Conservation (phyloP, 2,888 invertebrate species). For the Tenthredo livida region DNA sequence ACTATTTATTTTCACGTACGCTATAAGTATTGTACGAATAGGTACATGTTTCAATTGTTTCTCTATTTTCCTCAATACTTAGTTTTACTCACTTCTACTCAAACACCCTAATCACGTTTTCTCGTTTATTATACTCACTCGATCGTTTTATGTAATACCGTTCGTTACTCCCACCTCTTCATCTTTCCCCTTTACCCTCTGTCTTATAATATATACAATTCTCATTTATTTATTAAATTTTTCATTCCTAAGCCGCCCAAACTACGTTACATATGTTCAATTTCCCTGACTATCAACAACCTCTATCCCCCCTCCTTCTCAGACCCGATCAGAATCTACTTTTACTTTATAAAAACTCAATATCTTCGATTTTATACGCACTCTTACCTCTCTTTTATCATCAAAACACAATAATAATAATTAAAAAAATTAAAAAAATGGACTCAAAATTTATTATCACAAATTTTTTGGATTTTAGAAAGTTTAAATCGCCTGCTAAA, state of each 20-base stretch:
- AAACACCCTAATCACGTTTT: not conserved
- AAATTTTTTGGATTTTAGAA: not conserved
- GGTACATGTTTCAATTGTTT: not conserved
- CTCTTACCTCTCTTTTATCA: not conserved
- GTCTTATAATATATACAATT: not conserved
- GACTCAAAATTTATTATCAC: not conserved
- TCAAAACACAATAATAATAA: not conserved
- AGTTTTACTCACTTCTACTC: not conserved
- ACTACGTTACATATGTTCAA: not conserved
- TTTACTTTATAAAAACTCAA: not conserved
- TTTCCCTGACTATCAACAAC: not conserved
- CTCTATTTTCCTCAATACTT: not conserved
- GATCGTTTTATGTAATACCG: not conserved
- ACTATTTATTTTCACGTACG: not conserved
- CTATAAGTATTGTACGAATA: not conserved
- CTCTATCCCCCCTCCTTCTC: not conserved
- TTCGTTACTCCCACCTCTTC: not conserved
- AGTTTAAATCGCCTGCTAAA: constrained; percentile 11
- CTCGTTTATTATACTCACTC: not conserved
- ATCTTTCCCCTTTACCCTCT: not conserved
- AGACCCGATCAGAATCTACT: not conserved
- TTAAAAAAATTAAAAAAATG: too few species aligned
- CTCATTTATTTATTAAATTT: constrained; percentile 6
- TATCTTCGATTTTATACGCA: not conserved
- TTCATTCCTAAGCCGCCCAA: not conserved